Base-by-base conservation (phyloP, 2,113 vertebrate genomes). In the Cettia cetti region DNA sequence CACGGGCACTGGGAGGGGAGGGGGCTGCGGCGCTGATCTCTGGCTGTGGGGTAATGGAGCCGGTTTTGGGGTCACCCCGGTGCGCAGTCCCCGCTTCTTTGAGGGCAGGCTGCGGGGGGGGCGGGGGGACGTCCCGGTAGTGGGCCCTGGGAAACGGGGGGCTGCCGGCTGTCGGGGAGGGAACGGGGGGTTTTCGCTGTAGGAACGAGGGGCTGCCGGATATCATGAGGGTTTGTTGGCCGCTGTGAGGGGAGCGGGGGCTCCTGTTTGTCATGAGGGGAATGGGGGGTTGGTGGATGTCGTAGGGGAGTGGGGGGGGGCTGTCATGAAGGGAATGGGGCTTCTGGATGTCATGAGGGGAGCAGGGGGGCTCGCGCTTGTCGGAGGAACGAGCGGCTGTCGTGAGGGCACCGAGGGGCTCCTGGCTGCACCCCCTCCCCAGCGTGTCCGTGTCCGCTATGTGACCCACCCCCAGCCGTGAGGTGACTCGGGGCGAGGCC, bases 401-500 rank as follows among this genome's bases (percentile, higher is more conserved):
- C 12, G 10, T 40, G 61, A 66, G 52, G n/a, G 22, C 17, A 6
- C 6, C 1, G 49, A 5, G 50, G 24, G 40, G 15, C 23, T 53
- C 20, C 24, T 30, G 65, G 49, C 30, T 9, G n/a, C 28, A 6
- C 7, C 22, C 15, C 37, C 21, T 16, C 11, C 11, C 20, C 59
- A 6, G 13, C 21, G 20, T 19, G 37, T 33, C 59, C 3, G 0
- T 15, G 37, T 1, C 8, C 13, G 13, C 35, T 7, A 1, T 14
- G 61, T 23, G 11, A 22, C 5, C 20, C 9, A n/a, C 26, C 5
- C 5, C 4, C 30, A 19, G 40, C 35, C 2, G 0, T 3, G 54
- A 16, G 33, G 45, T 3, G 40, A 13, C 53, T 33, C 31, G 14
- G 26, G 52, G 44, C 42, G 30, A 42, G 35, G 35, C 70, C 50